A percentile compares a stretch with the other conserved stretches of the same genome.
phyloP scores from a whole-genome alignment of 1,140 invertebrate genomes.

The Lanistes nyassanus region DNA sequence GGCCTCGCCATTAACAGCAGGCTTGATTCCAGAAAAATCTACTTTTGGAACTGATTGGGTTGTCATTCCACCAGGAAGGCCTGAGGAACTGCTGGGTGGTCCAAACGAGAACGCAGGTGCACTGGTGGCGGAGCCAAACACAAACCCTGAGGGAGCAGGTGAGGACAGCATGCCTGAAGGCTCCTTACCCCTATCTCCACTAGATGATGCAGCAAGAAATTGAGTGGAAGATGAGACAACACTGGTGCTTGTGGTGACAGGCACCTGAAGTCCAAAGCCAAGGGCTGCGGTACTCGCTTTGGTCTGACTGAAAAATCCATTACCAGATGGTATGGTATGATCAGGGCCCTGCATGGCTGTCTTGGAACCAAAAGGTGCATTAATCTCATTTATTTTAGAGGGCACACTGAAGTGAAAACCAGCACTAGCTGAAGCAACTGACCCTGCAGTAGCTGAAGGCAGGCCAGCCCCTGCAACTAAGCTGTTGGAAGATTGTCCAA shows the following conservation, averaged over 20 bases:
- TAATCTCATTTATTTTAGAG: neutral
- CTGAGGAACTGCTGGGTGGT: neutral
- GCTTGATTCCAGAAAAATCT: conserved; percentile 5
- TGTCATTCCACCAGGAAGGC: neutral
- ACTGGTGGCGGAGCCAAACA: neutral
- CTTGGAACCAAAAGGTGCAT: conserved; percentile 6
- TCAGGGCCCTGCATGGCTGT: neutral
- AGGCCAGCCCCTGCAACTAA: no score
- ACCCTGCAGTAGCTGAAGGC: neutral
- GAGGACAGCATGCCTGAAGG: neutral
- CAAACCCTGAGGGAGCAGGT: conserved; percentile 8
- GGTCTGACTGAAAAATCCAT: neutral
- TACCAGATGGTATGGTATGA: neutral
- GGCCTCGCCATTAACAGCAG: conserved; percentile 14
- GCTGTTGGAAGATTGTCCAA: no score
- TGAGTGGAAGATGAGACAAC: neutral
- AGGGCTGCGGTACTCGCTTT: neutral
- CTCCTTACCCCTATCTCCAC: neutral
- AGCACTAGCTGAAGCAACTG: neutral
- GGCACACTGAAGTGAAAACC: conserved; percentile 21
- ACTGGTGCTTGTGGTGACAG: neutral
- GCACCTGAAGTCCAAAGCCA: neutral
- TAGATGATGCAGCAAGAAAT: neutral
- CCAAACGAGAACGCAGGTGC: neutral
- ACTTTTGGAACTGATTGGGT: neutral